Evolutionary conservation across 1,140 invertebrate species (phyloP), one percentile per base, ranked within the genome.

Genomic region (Eumaeus atala): DNA sequence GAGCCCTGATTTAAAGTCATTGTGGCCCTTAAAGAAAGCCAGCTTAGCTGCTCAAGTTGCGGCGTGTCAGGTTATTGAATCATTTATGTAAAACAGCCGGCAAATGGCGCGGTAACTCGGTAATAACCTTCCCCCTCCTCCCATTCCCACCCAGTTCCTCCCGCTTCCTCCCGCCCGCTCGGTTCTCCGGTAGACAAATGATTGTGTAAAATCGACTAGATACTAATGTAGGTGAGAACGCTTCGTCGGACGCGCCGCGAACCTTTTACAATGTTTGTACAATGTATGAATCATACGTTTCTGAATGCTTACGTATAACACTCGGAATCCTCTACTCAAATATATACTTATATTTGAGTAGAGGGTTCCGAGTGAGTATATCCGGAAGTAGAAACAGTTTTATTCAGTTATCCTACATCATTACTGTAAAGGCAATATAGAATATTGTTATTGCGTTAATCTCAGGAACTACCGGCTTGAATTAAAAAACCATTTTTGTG

Each of bases 61-160:
- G 56, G 50, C 54, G 47, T 58, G 44, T 60, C 40, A 47, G 48
- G 49, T 68, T 69, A 72, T 71, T 64, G 62, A 69, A 68, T 70
- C 62, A 70, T 64, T 67, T 67, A 72, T 74, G 67, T 65, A 61
- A 70, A 72, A 51, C 55, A 68, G 61, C 61, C 51, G 51, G 53
- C 59, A 70, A 75, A 75, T 72, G 70, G 63, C 58, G 62, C 59
- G 64, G 54, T 75, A 72, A 75, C 54, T 63, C 50, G 66, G 64
- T 72, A 69, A 65, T 61, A 66, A 52, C 58, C 50, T 53, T 51
- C 51, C 16, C 35, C 37, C 55, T 11, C 56, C 56, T 16, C 52
- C 50, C 37, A 33, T 14, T 34, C n/a, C 21, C 42, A 1, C 35
- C 9, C 38, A 14, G 12, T 34, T 34, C 40, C 33, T 36, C 36